Evolutionary conservation across 2,797 vertebrate genomes (phyloP).

Genomic region (Cichlasoma orientale): DNA sequence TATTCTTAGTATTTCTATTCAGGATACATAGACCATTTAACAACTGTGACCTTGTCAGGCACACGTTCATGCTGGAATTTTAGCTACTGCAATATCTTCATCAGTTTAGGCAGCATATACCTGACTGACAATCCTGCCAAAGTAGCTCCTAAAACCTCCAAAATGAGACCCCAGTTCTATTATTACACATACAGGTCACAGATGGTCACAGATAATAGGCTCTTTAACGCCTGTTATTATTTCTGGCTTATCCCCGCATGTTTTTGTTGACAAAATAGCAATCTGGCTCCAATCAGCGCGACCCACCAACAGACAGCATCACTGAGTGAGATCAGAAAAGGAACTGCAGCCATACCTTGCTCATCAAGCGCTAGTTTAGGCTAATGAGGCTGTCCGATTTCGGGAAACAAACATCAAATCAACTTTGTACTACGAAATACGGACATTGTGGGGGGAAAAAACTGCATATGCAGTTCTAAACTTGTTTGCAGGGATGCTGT

Average conservation of each 20-base stretch:
- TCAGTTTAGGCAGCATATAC: background rate
- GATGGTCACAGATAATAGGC: conserved; percentile 52
- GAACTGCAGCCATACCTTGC: background rate
- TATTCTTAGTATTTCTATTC: background rate
- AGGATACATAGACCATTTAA: background rate
- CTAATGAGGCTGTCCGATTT: conserved; percentile 15
- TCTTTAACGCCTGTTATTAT: conserved; percentile 40
- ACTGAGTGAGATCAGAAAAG: background rate
- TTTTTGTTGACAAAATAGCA: conserved; percentile 32
- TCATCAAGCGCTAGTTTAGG: conserved; percentile 4
- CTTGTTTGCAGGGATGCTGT: conserved; percentile 10
- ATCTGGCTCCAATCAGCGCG: conserved; percentile 30
- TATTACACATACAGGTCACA: conserved; percentile 47
- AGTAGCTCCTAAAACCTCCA: conserved; percentile 20
- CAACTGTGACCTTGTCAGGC: background rate
- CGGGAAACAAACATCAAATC: conserved; percentile 15
- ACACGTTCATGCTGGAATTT: background rate
- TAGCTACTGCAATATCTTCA: background rate
- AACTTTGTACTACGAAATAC: background rate
- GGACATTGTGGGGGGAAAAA: background rate
- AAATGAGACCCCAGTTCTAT: conserved; percentile 11
- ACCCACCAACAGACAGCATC: conserved; percentile 15
- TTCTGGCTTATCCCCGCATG: conserved; percentile 19
- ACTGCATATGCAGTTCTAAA: background rate
- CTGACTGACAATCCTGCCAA: conserved; percentile 17